Base-by-base conservation (phyloP, 2,888 invertebrate species). In the Neuroscelio doddi region DNA sequence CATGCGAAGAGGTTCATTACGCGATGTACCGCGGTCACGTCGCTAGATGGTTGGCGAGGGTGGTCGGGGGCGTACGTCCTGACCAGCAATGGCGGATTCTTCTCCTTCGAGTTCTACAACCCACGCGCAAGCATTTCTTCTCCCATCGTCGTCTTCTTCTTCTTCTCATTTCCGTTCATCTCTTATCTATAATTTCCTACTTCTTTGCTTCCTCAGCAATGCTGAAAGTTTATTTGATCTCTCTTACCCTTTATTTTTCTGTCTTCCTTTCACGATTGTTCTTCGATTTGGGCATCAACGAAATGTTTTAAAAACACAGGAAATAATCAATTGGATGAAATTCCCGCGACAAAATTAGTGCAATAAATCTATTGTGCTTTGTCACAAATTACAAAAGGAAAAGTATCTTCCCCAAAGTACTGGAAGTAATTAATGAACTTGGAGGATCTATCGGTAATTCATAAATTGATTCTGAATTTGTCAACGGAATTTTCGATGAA, bases 11-110 rank as follows among this genome's bases (percentile, higher is more conserved):
- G 77, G 75, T 76, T 77, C 76, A 78, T 78, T 77, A 78, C 76
- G 73, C 73, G 74, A 73, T 70, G 74, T 72, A 72, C 72, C 71
- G 73, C 71, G 73, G 76, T 76, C 76, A 76, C 76, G 77, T 78
- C 74, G 66, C 62, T 64, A 68, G 65, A 66, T 59, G 65, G 58
- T 70, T 64, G 72, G 72, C 70, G 73, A 76, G 76, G 77, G 76
- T 73, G 73, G 75, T 58, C 68, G 64, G 65, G 68, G 70, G 70
- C 61, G 67, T 64, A 67, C 63, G 62, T 55, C 58, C 66, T 34
- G 47, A 50, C 70, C 62, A 66, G 74, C 71, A 72, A 76, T 75
- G 76, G 76, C 77, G 77, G 75, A 69, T 61, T 57, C 27, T 39
- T 73, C 62, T 29, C 61, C 53, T 53, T 42, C 53, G 38, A 57